Conservation (phyloP, 2,888 invertebrate species). For the Ypsolopha scabrella region DNA sequence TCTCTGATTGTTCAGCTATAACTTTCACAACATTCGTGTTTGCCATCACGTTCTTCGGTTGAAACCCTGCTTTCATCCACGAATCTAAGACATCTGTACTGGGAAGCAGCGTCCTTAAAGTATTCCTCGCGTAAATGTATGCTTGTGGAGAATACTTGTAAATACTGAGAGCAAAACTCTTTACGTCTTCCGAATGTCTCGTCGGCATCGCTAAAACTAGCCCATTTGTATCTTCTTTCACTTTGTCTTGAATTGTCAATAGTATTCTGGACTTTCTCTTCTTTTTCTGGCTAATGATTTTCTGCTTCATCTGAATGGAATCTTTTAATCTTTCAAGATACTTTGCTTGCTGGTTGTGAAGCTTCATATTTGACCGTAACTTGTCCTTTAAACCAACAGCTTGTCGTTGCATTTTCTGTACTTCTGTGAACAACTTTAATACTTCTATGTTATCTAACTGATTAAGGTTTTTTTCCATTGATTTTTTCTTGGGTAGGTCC, state of each 20-base stretch:
- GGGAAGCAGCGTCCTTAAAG: conserved; percentile 51
- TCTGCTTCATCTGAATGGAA: conserved; percentile 47
- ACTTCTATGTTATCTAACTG: conserved; percentile 30
- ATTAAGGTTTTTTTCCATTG: conserved; percentile 8
- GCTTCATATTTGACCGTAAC: conserved; percentile 42
- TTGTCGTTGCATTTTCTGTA: conserved; percentile 51
- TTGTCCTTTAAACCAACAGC: conserved; percentile 43
- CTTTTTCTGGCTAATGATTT: conserved; percentile 42
- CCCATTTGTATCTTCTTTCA: conserved; percentile 52
- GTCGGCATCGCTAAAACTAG: conserved; percentile 57
- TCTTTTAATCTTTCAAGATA: conserved; percentile 39
- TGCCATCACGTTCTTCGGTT: conserved; percentile 40
- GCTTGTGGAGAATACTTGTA: conserved; percentile 63
- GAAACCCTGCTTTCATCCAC: conserved; percentile 46
- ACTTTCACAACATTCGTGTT: conserved; percentile 46
- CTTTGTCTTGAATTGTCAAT: conserved; percentile 53
- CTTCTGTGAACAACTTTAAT: conserved; percentile 50
- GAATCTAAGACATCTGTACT: conserved; percentile 53
- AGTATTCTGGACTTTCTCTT: conserved; percentile 57
- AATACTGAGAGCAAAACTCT: conserved; percentile 55
- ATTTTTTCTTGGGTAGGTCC: conserved; percentile 10
- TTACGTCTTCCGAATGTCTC: conserved; percentile 54
- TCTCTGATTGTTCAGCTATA: conserved; percentile 48
- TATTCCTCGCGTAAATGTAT: conserved; percentile 56
- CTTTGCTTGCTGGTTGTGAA: conserved; percentile 44